Conservation (phyloP, 2,888 invertebrate genomes). For the Agrilus mali region DNA sequence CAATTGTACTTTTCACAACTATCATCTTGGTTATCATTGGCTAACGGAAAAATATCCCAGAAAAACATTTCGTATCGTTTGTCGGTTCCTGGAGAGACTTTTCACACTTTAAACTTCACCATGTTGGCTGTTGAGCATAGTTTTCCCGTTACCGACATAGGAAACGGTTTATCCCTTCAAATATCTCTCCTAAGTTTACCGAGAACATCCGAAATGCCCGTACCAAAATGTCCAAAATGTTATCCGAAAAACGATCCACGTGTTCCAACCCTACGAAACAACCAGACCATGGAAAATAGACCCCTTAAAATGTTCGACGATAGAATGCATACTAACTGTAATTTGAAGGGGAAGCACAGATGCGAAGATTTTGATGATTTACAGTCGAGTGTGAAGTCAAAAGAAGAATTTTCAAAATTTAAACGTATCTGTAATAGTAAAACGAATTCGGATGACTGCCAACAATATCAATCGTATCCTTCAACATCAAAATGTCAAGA, state of each 20-base stretch:
- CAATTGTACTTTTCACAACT: conserved; percentile 95
- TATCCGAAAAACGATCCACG: conserved; percentile 7
- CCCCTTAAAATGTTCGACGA: conserved; percentile 45
- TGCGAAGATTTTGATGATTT: conserved; percentile 65
- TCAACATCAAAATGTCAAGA: conserved; percentile 8
- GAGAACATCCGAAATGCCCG: conserved; percentile 59
- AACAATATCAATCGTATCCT: conserved; percentile 7
- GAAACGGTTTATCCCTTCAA: conserved; percentile 47
- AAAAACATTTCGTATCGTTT: conserved; percentile 53
- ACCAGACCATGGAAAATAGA: conserved; percentile 2
- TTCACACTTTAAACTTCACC: conserved; percentile 39
- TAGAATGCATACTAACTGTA: conserved; percentile 57
- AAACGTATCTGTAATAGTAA: conserved; percentile 15
- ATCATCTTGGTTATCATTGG: conserved; percentile 72
- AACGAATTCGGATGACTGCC: conserved; percentile 3
- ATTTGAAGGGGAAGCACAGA: conserved; percentile 63
- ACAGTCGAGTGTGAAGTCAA: conserved; percentile 19
- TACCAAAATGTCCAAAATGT: conserved; percentile 39
- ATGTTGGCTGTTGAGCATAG: conserved; percentile 50
- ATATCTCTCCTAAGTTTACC: conserved; percentile 58
- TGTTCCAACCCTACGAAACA: conserved; percentile 13
- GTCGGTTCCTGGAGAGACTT: conserved; percentile 52
- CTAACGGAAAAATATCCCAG: conserved; percentile 24
- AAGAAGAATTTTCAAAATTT: conserved; percentile 12
- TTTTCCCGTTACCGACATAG: conserved; percentile 59